Evolutionary conservation across 2,888 invertebrate genomes (phyloP).

Genomic region (Sminthurinus aureus): DNA sequence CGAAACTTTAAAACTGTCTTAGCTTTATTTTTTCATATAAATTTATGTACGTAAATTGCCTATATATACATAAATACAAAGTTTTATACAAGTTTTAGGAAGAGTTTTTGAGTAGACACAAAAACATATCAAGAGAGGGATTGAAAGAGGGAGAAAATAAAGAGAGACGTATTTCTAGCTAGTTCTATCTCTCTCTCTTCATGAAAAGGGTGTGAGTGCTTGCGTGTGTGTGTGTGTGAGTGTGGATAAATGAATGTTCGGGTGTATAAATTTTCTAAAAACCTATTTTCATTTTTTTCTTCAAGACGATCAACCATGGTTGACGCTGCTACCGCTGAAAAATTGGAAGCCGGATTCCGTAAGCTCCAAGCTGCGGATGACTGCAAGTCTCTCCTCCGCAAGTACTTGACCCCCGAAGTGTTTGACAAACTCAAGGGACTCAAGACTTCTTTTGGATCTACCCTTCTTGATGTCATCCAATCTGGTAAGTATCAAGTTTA

Average conservation of each 20-base stretch:
- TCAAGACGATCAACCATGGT: conserved; percentile 61
- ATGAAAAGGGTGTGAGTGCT: no score
- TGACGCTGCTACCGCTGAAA: conserved; percentile 89
- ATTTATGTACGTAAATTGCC: no score
- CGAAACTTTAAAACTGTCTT: background rate
- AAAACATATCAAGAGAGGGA: no score
- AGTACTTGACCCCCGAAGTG: conserved; percentile 88
- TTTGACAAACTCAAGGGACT: conserved; percentile 91
- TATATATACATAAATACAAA: no score
- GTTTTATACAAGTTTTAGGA: no score
- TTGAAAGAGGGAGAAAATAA: no score
- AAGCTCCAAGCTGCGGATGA: conserved; percentile 86
- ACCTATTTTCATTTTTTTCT: background rate
- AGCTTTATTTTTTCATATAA: background rate
- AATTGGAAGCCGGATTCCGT: conserved; percentile 89
- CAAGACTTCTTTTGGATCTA: conserved; percentile 88
- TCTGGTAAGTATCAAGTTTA: conserved; percentile 84
- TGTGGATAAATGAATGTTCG: no score
- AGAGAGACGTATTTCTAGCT: no score
- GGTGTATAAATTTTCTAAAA: no score
- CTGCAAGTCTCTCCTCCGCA: conserved; percentile 96
- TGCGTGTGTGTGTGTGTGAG: no score
- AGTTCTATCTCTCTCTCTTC: no score
- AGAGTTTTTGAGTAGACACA: no score
- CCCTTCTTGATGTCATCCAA: conserved; percentile 92